Conservation (phyloP, 2,797 vertebrate genomes). For the Poliocrania exsul region DNA sequence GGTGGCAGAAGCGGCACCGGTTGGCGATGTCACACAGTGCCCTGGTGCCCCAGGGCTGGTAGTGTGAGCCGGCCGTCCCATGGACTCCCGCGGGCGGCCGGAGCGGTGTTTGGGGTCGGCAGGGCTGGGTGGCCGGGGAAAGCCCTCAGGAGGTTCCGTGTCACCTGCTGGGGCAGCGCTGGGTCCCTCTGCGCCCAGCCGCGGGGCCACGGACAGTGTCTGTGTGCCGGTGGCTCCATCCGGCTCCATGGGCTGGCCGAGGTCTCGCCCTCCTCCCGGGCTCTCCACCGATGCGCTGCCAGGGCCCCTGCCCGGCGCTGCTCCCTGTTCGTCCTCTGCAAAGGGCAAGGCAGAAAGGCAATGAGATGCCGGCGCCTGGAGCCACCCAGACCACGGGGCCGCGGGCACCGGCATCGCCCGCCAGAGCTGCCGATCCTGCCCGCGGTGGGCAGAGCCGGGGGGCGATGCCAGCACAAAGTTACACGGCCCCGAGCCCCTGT, state of each 20-base stretch:
- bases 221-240: not conserved
- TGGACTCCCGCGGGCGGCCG: not conserved
- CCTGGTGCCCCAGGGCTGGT: not conserved
- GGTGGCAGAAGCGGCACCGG: not conserved
- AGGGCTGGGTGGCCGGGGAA: not conserved
- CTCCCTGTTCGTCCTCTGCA: slow-evolving; percentile 48
- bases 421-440: not conserved
- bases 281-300: not conserved
- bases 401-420: not conserved
- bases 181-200: not conserved
- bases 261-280: not conserved
- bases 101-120: accelerated
- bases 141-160: not conserved
- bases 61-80: not conserved
- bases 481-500: not conserved
- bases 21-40: not conserved
- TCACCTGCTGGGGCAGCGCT: slow-evolving; percentile 21
- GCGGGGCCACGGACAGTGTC: not conserved
- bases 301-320: not conserved
- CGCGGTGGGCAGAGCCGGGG: not conserved
- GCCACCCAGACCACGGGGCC: not conserved
- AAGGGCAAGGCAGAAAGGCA: slow-evolving; percentile 21
- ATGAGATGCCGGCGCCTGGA: not conserved
- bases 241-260: not conserved
- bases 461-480: accelerated